Percentiles rank a stretch among this genome's conserved stretches.
These are phyloP conservation scores for Pogonomyrmex barbatus DNA, from an alignment of 1,140 invertebrate species.

Conservation along the genomic window DNA sequence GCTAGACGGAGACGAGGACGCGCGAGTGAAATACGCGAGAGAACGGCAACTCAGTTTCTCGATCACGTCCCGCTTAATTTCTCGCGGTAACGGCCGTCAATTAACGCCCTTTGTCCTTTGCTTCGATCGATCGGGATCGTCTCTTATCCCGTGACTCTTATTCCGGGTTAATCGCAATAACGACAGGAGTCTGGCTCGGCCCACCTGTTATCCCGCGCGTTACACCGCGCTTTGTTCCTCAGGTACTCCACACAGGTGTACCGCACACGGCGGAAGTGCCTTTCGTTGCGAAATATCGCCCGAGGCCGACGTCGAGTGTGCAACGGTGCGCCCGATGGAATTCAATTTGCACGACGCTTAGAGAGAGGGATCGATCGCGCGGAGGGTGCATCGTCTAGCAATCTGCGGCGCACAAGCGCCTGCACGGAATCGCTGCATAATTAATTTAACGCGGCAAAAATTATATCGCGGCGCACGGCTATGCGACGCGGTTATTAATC, in stretches of 20 bases:
- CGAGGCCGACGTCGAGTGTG: neutral
- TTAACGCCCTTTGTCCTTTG: conserved; percentile 41
- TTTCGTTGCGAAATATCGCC: conserved; percentile 22
- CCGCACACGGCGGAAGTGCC: neutral
- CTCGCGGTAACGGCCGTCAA: conserved; percentile 24
- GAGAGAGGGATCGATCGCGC: conserved; percentile 3
- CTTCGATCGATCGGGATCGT: neutral
- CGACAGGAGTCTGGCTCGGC: neutral
- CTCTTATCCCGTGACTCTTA: neutral
- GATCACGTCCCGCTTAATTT: conserved; percentile 41
- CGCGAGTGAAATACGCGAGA: neutral
- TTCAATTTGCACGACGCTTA: conserved; percentile 38
- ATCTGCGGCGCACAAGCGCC: neutral
- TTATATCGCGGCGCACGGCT: neutral
- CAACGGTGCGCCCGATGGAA: conserved; percentile 1
- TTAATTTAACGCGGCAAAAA: conserved; percentile 34
- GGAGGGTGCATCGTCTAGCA: neutral
- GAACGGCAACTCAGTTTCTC: neutral
- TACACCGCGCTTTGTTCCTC: conserved; percentile 21
- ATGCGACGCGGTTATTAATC: conserved; percentile 30
- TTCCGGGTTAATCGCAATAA: conserved; percentile 19
- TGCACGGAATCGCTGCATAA: conserved; percentile 12
- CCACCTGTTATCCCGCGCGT: neutral
- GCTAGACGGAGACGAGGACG: neutral
- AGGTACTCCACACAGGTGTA: neutral